Evolutionary conservation across 2,113 vertebrate genomes (phyloP).

Genomic region (Sphaerodactylus townsendi): DNA sequence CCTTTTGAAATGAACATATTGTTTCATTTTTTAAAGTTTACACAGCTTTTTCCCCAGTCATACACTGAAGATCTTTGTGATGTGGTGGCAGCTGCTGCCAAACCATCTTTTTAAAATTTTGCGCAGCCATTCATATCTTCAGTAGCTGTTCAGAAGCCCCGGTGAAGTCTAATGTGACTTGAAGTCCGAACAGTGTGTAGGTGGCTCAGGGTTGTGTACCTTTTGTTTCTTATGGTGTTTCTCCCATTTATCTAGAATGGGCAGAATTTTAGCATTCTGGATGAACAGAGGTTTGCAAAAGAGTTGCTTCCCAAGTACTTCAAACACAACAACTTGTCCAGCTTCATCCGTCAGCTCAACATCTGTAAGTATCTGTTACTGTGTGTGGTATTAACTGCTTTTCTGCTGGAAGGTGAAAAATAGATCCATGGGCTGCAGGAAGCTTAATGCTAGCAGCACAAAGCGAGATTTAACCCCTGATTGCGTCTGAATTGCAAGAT

Average conservation of each 20-base stretch:
- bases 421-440: not conserved
- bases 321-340: constrained; percentile 77
- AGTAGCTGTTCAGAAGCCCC: too few species aligned
- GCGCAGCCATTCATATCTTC: too few species aligned
- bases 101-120: too few species aligned
- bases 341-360: constrained; percentile 77
- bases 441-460: not conserved
- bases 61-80: too few species aligned
- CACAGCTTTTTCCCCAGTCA: too few species aligned
- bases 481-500: not conserved
- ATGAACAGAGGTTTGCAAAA: constrained; percentile 74
- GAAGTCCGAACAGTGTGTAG: not conserved
- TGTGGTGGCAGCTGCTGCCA: too few species aligned
- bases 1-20: too few species aligned
- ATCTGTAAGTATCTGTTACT: constrained; percentile 69
- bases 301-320: constrained; percentile 78
- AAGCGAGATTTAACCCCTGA: not conserved
- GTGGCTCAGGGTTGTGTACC: not conserved
- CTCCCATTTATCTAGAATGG: constrained; percentile 63
- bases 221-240: not conserved
- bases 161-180: not conserved
- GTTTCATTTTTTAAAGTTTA: too few species aligned
- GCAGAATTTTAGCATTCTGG: constrained; percentile 71
- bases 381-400: accelerated
- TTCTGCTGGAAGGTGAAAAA: not conserved